These are phyloP conservation scores for Seison nebaliae DNA, from an alignment of 1,140 invertebrate genomes.

Conservation along the genomic window DNA sequence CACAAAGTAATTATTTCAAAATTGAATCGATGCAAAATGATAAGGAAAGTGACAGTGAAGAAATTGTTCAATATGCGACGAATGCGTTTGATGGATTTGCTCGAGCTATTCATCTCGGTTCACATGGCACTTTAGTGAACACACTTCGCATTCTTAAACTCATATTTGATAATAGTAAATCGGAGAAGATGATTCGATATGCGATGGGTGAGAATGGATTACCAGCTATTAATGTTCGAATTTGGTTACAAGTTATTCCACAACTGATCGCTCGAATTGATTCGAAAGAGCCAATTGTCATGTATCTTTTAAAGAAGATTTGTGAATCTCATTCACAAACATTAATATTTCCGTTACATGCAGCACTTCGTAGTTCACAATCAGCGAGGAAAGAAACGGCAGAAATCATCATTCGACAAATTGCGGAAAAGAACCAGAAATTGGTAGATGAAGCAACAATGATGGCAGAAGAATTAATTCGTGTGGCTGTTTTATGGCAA, in stretches of 20 bases:
- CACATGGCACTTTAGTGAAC: conserved; percentile 39
- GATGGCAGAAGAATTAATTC: conserved; percentile 75
- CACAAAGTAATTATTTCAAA: conserved; percentile 91
- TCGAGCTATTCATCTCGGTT: conserved; percentile 48
- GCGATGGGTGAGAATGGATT: conserved; percentile 71
- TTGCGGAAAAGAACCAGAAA: conserved; percentile 67
- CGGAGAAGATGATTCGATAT: conserved; percentile 39
- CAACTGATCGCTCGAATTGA: conserved; percentile 92
- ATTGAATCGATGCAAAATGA: conserved; percentile 74
- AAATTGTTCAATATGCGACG: conserved; percentile 42
- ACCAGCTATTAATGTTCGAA: conserved; percentile 71
- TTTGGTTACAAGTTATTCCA: conserved; percentile 92
- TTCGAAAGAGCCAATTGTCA: conserved; percentile 55
- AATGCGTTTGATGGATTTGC: conserved; percentile 82
- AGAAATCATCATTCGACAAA: conserved; percentile 70
- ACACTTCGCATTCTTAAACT: conserved; percentile 42
- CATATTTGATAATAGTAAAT: conserved; percentile 26
- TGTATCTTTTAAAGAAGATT: conserved; percentile 62
- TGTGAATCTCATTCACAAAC: conserved; percentile 63
- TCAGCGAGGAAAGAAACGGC: conserved; percentile 49
- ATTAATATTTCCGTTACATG: conserved; percentile 78
- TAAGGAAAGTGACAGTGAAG: conserved; percentile 30
- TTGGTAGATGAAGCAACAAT: conserved; percentile 71
- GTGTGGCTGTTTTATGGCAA: conserved; percentile 94
- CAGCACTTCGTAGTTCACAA: conserved; percentile 77